These are phyloP conservation scores for Crocodylus rhombifer DNA, from an alignment of 2,797 vertebrate genomes.

Conservation along the genomic window DNA sequence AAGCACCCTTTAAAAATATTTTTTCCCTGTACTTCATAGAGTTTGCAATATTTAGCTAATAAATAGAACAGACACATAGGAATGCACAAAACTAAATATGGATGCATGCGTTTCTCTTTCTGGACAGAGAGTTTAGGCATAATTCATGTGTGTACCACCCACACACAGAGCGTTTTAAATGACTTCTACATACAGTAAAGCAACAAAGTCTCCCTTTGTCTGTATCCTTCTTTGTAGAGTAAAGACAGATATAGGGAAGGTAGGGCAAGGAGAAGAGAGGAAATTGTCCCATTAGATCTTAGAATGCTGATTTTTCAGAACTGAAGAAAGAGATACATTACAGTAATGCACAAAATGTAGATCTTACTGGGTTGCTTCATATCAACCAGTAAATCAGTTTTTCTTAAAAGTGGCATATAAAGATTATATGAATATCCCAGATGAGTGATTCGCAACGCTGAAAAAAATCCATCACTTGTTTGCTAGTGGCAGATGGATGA, in stretches of 20 bases:
- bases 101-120: too few species aligned
- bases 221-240: accelerated
- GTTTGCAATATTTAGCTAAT: background rate
- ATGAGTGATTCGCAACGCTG: background rate
- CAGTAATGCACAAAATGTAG: background rate
- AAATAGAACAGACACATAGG: too few species aligned
- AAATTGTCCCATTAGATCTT: background rate
- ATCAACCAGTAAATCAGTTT: background rate
- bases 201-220: background rate
- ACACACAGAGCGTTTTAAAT: background rate
- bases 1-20: background rate
- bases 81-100: too few species aligned
- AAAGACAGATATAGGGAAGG: background rate
- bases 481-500: background rate
- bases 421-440: background rate
- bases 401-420: background rate
- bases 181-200: background rate
- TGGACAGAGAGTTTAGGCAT: background rate
- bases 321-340: background rate
- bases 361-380: background rate
- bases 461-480: background rate
- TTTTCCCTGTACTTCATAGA: background rate
- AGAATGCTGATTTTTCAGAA: too few species aligned
- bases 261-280: background rate
- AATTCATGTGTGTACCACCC: accelerated